Percentiles rank a stretch among this genome's conserved stretches.
Conservation (phyloP, 2,113 vertebrate genomes). For the Merops nubicus region DNA sequence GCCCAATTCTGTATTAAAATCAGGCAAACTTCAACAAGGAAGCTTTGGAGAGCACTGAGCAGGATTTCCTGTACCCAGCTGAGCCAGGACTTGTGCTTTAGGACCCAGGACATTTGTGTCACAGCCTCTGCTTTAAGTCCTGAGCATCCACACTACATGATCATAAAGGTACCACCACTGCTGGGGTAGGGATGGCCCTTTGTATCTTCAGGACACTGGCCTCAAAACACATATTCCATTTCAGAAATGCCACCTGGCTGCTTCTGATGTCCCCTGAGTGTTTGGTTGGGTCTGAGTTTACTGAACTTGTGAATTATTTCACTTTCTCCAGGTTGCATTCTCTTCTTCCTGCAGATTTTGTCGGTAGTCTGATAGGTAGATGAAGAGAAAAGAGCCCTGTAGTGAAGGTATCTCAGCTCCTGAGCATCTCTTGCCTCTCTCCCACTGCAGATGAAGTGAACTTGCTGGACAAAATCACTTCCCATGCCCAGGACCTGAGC, state of each 20-base stretch:
- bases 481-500: constrained; percentile 57
- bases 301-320: background rate
- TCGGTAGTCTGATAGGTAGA: background rate
- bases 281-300: background rate
- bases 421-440: background rate
- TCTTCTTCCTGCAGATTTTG: background rate
- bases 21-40: background rate
- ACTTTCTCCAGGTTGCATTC: background rate
- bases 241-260: background rate
- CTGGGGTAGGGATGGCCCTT: background rate
- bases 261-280: background rate
- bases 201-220: background rate
- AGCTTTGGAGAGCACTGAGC: background rate
- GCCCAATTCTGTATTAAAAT: background rate
- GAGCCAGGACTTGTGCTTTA: background rate
- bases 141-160: background rate
- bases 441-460: constrained; percentile 79
- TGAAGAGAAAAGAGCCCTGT: accelerated
- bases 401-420: background rate
- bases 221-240: accelerated
- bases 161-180: background rate
- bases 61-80: background rate
- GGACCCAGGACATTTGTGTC: background rate
- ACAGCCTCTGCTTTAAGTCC: background rate
- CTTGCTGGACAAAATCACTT: constrained; percentile 78